Percentiles rank a stretch among this genome's conserved stretches.
Evolutionary conservation across 2,888 invertebrate species (phyloP).

Genomic region (Pherbina coryleti): DNA sequence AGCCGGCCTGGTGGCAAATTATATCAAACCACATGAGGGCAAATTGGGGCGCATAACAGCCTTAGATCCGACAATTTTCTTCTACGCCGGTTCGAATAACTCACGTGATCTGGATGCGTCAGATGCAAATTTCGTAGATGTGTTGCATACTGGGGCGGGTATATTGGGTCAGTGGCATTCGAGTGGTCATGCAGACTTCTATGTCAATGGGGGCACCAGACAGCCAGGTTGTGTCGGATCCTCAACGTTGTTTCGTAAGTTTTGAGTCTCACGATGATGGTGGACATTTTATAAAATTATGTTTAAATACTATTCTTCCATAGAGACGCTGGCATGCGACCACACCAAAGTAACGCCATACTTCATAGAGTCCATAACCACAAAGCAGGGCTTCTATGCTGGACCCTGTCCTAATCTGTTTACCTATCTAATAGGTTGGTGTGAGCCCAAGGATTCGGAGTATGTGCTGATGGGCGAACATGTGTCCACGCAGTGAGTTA

Average conservation of each 20-base stretch:
- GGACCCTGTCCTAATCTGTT: conserved; percentile 86
- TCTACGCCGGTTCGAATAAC: conserved; percentile 85
- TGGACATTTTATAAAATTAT: conserved; percentile 26
- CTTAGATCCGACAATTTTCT: conserved; percentile 87
- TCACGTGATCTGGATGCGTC: conserved; percentile 83
- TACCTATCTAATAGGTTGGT: conserved; percentile 88
- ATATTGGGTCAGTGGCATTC: conserved; percentile 92
- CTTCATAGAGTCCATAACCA: conserved; percentile 89
- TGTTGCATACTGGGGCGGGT: conserved; percentile 87
- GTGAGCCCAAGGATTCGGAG: conserved; percentile 82
- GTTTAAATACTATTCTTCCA: conserved; percentile 49
- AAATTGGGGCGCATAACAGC: conserved; percentile 88
- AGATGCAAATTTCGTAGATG: conserved; percentile 87
- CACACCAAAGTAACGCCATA: conserved; percentile 92
- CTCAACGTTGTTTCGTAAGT: conserved; percentile 84
- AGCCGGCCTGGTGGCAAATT: conserved; percentile 85
- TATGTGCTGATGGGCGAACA: conserved; percentile 91
- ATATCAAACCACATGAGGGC: conserved; percentile 75
- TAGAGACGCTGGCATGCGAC: conserved; percentile 89
- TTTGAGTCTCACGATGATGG: not conserved
- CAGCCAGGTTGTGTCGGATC: conserved; percentile 89
- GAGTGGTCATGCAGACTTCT: conserved; percentile 89
- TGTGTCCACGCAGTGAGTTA: conserved; percentile 78
- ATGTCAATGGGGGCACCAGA: conserved; percentile 88
- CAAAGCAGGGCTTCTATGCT: conserved; percentile 85